Base-by-base conservation (phyloP, 1,140 invertebrate species). In the Drosophila oshimai region DNA sequence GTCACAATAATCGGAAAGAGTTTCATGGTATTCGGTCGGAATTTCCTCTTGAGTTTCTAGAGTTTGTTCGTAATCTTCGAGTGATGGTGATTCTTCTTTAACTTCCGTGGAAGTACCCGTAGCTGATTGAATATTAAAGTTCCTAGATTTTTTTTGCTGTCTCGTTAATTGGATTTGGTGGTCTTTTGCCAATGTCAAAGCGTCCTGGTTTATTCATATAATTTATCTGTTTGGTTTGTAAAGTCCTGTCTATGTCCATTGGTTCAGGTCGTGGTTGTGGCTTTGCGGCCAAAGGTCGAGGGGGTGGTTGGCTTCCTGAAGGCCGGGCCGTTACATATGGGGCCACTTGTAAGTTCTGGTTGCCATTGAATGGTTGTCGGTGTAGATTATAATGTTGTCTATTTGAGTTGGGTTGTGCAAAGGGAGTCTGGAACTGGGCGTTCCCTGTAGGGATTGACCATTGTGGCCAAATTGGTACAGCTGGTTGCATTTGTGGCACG, bases 241-340 rank as follows among this genome's bases (percentile, higher is more conserved):
- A 6, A 12, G 34, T 44, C 7, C 6, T 18, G 6, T 73, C 49
- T 2, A 58, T 15, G n/a, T 70, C 55, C 47, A 74, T 61, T n/a
- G 60, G 42, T 45, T 51, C 47, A 24, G 67, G 44, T 12, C 17
- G 7, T 41, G 34, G 26, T 41, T 22, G 28, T 22, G 34, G 13
- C 31, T 37, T 50, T 37, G 18, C 26, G 9, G 29, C 36, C 7
- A 17, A 20, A 1, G 45, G 51, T 17, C 28, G 36, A 1, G 51
- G 31, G 12, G 29, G 37, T n/a, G 37, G 17, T 29, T 47, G 46
- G 26, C 29, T 15, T 44, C 45, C 13, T 34, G 33, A 34, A 15
- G 33, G 12, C 17, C 37, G 6, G 5, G 49, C 15, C 18, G 41
- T 45, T 51, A 34, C 12, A 34, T 15, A 34, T 34, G 12, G 12